phyloP scores from a whole-genome alignment of 1,140 invertebrate species.

The Scaptodrosophila lebanonensis region DNA sequence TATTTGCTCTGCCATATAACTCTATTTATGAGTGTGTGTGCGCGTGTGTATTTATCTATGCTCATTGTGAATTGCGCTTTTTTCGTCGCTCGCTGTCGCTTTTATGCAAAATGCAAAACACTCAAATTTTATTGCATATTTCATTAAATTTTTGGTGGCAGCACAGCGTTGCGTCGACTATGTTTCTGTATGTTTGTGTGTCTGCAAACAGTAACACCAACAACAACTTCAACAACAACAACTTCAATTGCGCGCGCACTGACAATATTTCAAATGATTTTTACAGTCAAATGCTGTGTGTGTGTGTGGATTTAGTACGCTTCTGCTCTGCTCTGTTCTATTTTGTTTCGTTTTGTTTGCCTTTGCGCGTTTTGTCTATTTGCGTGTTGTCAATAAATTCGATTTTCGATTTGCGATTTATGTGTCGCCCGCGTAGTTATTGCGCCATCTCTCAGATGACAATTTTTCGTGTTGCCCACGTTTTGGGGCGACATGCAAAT shows the following conservation, averaged over 20 bases:
- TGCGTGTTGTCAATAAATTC: conserved; percentile 69
- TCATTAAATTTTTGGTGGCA: conserved; percentile 63
- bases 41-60: conserved; percentile 39
- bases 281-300: no score
- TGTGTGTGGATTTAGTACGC: neutral
- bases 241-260: conserved; percentile 34
- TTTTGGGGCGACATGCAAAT: conserved; percentile 35
- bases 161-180: no score
- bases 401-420: conserved; percentile 67
- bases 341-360: conserved; percentile 15
- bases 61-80: conserved; percentile 51
- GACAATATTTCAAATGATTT: conserved; percentile 48
- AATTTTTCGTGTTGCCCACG: conserved; percentile 31
- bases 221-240: no score
- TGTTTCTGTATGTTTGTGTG: no score
- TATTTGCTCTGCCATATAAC: neutral
- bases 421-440: conserved; percentile 46
- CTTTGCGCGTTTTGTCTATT: conserved; percentile 59
- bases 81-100: conserved; percentile 27
- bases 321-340: neutral
- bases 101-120: conserved; percentile 58
- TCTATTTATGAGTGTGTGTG: conserved; percentile 3
- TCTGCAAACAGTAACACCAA: no score
- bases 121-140: conserved; percentile 73
- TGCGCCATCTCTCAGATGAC: conserved; percentile 30